phyloP scores from a whole-genome alignment of 2,113 vertebrate genomes.

The Hypocryptadius cinnamomeus region DNA sequence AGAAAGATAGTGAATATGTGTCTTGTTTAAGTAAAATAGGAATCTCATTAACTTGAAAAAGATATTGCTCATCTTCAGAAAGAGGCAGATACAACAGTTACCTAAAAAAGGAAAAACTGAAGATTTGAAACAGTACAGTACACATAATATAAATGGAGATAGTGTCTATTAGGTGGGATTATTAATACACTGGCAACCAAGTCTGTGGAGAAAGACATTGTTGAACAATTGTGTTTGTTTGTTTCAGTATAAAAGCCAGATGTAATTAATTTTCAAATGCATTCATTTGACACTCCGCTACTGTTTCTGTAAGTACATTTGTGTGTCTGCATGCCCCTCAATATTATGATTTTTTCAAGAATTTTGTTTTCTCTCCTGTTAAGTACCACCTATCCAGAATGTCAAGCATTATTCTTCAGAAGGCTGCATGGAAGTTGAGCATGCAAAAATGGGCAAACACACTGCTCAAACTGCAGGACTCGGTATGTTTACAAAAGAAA shows the following conservation, averaged over 20 bases:
- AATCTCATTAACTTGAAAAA: conserved; percentile 39
- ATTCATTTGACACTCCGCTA: not conserved
- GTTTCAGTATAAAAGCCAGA: not conserved
- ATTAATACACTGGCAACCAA: not conserved
- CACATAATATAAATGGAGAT: not conserved
- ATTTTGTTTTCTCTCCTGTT: not conserved
- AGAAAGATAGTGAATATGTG: conserved; percentile 12
- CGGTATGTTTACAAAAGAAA: conserved; percentile 23
- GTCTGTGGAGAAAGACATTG: not conserved
- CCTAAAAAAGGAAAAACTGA: not conserved
- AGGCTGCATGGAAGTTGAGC: not conserved
- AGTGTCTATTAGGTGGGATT: not conserved
- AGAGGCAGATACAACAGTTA: not conserved
- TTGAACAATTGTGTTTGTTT: not conserved
- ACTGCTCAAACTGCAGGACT: conserved; percentile 48
- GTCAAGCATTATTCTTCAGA: not conserved
- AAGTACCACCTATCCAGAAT: not conserved
- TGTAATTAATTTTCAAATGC: not conserved
- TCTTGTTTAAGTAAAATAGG: conserved; percentile 14
- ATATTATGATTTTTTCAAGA: not conserved
- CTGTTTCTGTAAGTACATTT: not conserved
- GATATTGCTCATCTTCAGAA: not conserved
- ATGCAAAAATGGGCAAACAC: conserved; percentile 48
- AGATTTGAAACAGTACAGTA: not conserved
- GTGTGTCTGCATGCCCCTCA: not conserved